phyloP scores from a whole-genome alignment of 2,797 vertebrate species.

The Rhinella marina region DNA sequence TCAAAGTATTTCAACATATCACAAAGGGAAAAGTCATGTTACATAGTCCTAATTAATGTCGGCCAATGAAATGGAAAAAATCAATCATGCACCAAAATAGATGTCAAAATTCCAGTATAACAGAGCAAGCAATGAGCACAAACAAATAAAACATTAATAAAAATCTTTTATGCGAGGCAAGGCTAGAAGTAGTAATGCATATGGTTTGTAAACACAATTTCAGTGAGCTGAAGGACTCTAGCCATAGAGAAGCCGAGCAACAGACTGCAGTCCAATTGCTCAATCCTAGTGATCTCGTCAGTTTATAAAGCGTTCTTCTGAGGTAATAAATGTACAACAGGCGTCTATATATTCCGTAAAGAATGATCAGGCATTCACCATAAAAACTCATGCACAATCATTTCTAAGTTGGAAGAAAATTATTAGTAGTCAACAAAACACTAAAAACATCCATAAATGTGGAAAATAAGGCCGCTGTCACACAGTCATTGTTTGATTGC shows the following conservation, averaged over 20 bases:
- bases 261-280: neutral
- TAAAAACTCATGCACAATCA: neutral
- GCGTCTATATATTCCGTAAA: neutral
- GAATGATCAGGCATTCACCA: neutral
- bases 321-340: slow-evolving; percentile 1
- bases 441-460: neutral
- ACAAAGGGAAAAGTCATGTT: neutral
- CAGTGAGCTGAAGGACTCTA: neutral
- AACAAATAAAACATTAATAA: neutral
- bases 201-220: slow-evolving; percentile 14
- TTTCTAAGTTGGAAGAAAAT: neutral
- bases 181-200: neutral
- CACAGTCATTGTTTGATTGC: too few species aligned
- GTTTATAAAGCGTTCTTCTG: neutral
- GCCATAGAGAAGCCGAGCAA: neutral
- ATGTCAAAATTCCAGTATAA: slow-evolving; percentile 18
- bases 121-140: neutral
- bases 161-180: neutral
- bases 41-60: neutral
- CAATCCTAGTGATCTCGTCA: neutral
- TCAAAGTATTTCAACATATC: neutral
- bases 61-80: neutral
- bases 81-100: slow-evolving; percentile 30
- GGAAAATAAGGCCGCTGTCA: neutral
- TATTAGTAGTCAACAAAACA: neutral